Evolutionary conservation across 2,113 vertebrate species (phyloP).

Genomic region (Mixornis gularis): DNA sequence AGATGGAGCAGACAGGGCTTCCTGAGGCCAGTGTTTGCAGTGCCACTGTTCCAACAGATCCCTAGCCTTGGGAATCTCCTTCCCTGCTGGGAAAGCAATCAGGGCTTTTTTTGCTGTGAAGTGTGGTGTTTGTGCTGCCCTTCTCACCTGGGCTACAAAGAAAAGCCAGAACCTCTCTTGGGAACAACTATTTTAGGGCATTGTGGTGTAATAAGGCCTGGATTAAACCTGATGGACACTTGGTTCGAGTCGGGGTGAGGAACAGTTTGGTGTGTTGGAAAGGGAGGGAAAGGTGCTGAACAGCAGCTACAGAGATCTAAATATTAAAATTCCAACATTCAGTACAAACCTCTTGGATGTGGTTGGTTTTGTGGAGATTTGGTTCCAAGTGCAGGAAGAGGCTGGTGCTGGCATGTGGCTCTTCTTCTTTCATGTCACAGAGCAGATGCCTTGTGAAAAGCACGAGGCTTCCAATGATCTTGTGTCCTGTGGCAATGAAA

Average conservation of each 20-base stretch:
- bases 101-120: not conserved
- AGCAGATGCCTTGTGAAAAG: constrained; percentile 51
- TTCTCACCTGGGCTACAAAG: not conserved
- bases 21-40: not conserved
- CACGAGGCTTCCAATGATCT: constrained; percentile 35
- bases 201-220: not conserved
- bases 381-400: not conserved
- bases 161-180: not conserved
- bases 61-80: not conserved
- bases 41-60: not conserved
- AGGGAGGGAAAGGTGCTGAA: not conserved
- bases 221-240: not conserved
- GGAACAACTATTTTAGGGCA: not conserved
- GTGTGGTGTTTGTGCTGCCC: not conserved
- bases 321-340: rapidly evolving
- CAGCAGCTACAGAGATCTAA: not conserved
- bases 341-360: rapidly evolving
- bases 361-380: not conserved
- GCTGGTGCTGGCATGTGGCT: constrained; percentile 41
- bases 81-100: not conserved
- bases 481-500: not conserved
- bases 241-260: not conserved
- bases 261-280: not conserved
- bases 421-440: not conserved
- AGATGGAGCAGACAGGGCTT: not conserved